Base-by-base conservation (phyloP, 2,113 vertebrate genomes). In the Urocitellus parryii region DNA sequence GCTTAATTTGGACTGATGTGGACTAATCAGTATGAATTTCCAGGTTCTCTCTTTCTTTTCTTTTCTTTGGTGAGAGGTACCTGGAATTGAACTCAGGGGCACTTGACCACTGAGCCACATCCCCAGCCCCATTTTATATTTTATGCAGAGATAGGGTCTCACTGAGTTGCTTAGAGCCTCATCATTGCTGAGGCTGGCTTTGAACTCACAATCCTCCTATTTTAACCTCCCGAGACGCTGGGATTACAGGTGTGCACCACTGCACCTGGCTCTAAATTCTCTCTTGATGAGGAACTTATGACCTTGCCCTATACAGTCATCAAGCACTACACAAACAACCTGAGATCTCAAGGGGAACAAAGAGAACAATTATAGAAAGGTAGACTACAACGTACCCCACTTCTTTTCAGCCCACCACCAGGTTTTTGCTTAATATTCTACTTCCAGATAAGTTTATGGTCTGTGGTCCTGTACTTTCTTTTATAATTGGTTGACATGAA, bases 401-500 rank as follows among this genome's bases (percentile, higher is more conserved):
- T 93, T 93, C 45, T 88, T 73, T 82, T 77, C 11, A 37, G 42
- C 11, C 24, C 12, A 45, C 32, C 29, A 27, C 2, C 12, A 61
- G 24, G 8, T 58, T 96, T 89, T 39, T 74, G 27, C 51, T 85
- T 83, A 32, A 51, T 56, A 32, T 79, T 97, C 24, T 56, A 53
- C n/a, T 95, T 83, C 27, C 13, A n/a, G 25, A n/a, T 42, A 84
- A 39, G 32, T 56, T 61, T 76, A 29, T 56, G 73, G 34, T 53
- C 9, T 3, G 13, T 34, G 72, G 27, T 42, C 61, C 22, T 91
- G 12, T 45, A 27, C 29, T 90, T 82, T 53, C 65, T 89, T 68
- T 83, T 82, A 56, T 45, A 74, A 17, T 5, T 29, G 34, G 25
- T 58, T 80, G 42, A 72, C 20, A 13, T n/a, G 34, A 91, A 95